phyloP scores from a whole-genome alignment of 2,797 vertebrate genomes.

The Odontamblyopus rebecca region DNA sequence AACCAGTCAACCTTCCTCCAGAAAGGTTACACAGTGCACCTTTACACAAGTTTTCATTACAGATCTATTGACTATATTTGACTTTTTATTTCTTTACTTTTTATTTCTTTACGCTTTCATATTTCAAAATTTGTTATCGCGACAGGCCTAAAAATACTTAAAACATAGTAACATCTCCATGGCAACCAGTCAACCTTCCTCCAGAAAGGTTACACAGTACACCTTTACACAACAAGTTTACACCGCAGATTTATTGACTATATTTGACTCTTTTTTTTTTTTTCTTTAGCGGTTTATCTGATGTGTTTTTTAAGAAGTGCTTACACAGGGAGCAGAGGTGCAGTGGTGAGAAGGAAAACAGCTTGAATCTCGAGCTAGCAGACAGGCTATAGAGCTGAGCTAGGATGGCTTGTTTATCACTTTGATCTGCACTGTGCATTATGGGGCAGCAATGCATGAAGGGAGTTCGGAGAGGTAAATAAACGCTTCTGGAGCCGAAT shows the following conservation, averaged over 20 bases:
- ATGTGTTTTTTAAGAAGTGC: conserved; percentile 33
- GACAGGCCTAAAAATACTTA: too few species aligned
- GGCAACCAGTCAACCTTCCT: too few species aligned
- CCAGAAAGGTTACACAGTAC: background rate
- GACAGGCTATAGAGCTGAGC: conserved; percentile 24
- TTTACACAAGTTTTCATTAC: background rate
- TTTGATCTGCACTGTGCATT: conserved; percentile 28
- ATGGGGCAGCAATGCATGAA: conserved; percentile 19
- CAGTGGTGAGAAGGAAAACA: conserved; percentile 53
- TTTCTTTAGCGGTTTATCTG: conserved; percentile 51
- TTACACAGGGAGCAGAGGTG: conserved; percentile 50
- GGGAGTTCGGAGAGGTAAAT: conserved; percentile 9
- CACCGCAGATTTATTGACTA: conserved; percentile 41
- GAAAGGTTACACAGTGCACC: background rate
- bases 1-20: too few species aligned
- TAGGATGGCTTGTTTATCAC: conserved; percentile 35
- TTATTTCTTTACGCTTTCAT: conserved; percentile 35
- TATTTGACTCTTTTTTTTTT: conserved; percentile 45
- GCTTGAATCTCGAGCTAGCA: conserved; percentile 53
- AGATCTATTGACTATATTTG: conserved; percentile 19
- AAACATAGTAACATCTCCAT: too few species aligned
- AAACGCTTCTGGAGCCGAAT: background rate
- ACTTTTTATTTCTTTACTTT: conserved; percentile 53
- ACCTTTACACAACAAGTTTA: conserved; percentile 25
- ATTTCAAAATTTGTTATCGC: too few species aligned